A percentile compares a stretch with the other conserved stretches of the same genome.
phyloP scores from a whole-genome alignment of 1,140 invertebrate species.

The Aphaenogaster ashmeadi region DNA sequence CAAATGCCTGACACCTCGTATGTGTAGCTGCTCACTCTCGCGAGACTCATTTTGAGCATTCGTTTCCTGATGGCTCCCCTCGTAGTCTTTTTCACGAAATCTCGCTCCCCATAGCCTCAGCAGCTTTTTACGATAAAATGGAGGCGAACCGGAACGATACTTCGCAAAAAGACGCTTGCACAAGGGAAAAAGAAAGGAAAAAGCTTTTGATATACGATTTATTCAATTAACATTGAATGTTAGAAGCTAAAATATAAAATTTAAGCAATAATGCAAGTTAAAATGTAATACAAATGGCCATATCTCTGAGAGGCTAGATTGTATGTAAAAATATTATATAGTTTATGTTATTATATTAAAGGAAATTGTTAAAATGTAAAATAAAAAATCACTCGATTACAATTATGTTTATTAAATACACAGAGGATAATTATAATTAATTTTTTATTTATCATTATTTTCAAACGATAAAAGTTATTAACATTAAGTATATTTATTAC shows the following conservation, averaged over 20 bases:
- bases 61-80: conserved; percentile 46
- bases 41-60: conserved; percentile 68
- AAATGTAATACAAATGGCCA: background rate
- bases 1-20: conserved; percentile 68
- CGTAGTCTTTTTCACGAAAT: conserved; percentile 59
- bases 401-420: background rate
- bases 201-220: background rate
- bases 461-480: background rate
- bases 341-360: background rate
- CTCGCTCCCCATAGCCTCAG: conserved; percentile 55
- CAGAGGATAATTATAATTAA: background rate
- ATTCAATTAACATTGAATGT: background rate
- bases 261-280: background rate
- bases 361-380: background rate
- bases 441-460: conserved; percentile 7
- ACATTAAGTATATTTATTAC: background rate
- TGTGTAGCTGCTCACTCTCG: conserved; percentile 42
- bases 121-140: conserved; percentile 54
- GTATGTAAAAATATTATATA: background rate
- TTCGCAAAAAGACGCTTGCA: background rate
- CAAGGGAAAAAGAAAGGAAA: conserved; percentile 8
- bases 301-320: background rate
- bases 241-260: background rate
- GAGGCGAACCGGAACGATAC: conserved; percentile 15
- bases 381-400: background rate